Evolutionary conservation across 2,797 vertebrate genomes (phyloP).

Genomic region (Cryptoprocta ferox): DNA sequence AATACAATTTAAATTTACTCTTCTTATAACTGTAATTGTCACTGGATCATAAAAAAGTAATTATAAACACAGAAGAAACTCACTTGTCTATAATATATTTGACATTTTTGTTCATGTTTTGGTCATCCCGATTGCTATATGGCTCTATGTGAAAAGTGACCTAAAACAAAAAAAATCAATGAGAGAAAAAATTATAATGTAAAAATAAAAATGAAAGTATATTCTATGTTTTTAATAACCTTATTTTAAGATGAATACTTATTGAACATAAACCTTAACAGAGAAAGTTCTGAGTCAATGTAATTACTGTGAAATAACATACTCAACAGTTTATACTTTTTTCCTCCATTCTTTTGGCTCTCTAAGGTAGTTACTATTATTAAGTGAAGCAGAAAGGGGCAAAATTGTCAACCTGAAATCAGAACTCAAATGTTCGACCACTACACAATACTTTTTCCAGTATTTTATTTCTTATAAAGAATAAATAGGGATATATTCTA

Average conservation of each 20-base stretch:
- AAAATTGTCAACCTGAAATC: background rate
- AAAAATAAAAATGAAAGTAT: background rate
- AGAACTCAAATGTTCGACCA: background rate
- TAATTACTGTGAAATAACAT: background rate
- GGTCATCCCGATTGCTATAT: slow-evolving; percentile 94
- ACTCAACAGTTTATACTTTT: background rate
- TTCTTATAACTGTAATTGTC: background rate
- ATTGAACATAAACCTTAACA: background rate
- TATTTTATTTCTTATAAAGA: background rate
- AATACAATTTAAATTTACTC: background rate
- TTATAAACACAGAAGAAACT: slow-evolving; percentile 80
- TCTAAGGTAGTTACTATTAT: background rate
- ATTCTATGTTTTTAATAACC: background rate
- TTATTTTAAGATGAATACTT: background rate
- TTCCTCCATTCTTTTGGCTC: background rate
- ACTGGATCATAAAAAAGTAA: background rate
- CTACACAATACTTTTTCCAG: background rate
- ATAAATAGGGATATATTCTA: background rate
- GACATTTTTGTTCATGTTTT: slow-evolving; percentile 93
- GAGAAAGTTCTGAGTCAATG: background rate
- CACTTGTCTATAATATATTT: slow-evolving; percentile 96
- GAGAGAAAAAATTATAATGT: slow-evolving; percentile 20
- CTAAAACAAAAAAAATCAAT: slow-evolving; percentile 85
- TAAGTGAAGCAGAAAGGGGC: background rate
- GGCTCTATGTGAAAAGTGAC: slow-evolving; percentile 97